A percentile compares a stretch with the other conserved stretches of the same genome.
These are phyloP conservation scores for Itoplectis maculator DNA, from an alignment of 2,888 invertebrate species.

Conservation along the genomic window DNA sequence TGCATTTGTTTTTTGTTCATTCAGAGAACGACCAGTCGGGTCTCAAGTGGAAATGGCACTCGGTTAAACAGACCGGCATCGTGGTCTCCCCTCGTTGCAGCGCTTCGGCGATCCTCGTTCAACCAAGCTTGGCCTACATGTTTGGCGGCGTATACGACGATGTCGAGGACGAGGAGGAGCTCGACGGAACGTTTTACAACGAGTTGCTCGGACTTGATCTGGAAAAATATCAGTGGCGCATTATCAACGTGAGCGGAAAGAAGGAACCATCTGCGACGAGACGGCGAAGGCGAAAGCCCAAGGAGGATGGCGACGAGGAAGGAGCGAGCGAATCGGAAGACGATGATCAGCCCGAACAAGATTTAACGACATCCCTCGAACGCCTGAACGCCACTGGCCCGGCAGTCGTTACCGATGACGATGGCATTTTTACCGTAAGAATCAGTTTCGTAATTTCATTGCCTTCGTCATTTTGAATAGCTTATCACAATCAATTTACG, in stretches of 20 bases:
- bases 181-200: constrained; percentile 92
- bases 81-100: constrained; percentile 89
- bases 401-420: constrained; percentile 88
- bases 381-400: constrained; percentile 72
- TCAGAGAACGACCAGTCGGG: constrained; percentile 87
- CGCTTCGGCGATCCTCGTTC: constrained; percentile 88
- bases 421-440: constrained; percentile 92
- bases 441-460: neutral
- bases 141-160: constrained; percentile 96
- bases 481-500: neutral
- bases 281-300: constrained; percentile 84
- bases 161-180: constrained; percentile 93
- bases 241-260: constrained; percentile 83
- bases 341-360: constrained; percentile 80
- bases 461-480: too few species aligned
- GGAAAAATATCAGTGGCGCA: constrained; percentile 90
- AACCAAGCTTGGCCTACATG: constrained; percentile 89
- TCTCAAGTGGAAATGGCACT: constrained; percentile 90
- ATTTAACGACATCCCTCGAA: constrained; percentile 74
- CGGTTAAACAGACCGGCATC: constrained; percentile 88
- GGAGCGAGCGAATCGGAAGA: constrained; percentile 77
- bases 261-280: constrained; percentile 82
- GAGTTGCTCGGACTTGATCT: constrained; percentile 92
- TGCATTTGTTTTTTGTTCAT: neutral
- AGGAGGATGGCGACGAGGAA: constrained; percentile 78